A percentile compares a stretch with the other conserved stretches of the same genome.
Evolutionary conservation across 2,888 invertebrate species (phyloP).

Genomic region (Polymixis lichenea): DNA sequence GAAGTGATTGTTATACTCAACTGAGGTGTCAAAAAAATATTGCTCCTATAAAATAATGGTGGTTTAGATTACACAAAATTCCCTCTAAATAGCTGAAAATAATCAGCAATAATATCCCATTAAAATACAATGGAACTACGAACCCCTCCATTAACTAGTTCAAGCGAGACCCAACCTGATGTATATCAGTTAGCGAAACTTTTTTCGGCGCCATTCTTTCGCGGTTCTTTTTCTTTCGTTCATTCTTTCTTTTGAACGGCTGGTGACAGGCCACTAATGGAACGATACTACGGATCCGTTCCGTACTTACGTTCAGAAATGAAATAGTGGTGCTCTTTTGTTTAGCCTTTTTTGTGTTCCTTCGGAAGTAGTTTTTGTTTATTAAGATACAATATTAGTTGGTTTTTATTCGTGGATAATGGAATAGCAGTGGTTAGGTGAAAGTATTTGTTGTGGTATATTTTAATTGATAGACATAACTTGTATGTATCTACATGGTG

Average conservation of each 20-base stretch:
- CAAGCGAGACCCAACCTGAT: conserved; percentile 59
- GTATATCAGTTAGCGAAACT: conserved; percentile 68
- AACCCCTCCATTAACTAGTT: conserved; percentile 57
- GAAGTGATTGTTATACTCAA: neutral
- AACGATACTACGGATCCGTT: conserved; percentile 81
- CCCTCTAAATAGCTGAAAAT: neutral
- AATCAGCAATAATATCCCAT: conserved; percentile 33
- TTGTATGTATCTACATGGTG: neutral
- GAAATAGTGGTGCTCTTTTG: conserved; percentile 77
- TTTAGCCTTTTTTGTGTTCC: conserved; percentile 61
- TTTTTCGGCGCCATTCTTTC: conserved; percentile 68
- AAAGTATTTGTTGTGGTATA: neutral
- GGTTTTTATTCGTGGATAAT: conserved; percentile 35
- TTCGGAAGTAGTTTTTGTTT: conserved; percentile 61
- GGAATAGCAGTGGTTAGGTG: neutral
- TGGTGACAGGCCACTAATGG: conserved; percentile 87
- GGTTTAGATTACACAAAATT: neutral
- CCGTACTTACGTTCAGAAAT: conserved; percentile 76
- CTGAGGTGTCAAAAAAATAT: no score
- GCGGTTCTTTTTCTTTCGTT: conserved; percentile 74
- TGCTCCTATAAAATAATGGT: neutral
- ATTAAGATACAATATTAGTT: conserved; percentile 47
- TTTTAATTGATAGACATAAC: neutral
- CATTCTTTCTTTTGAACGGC: conserved; percentile 75
- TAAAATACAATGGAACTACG: conserved; percentile 50